A percentile compares a stretch with the other conserved stretches of the same genome.
phyloP scores from a whole-genome alignment of 1,140 invertebrate species.

The Neuroterus valhalla region DNA sequence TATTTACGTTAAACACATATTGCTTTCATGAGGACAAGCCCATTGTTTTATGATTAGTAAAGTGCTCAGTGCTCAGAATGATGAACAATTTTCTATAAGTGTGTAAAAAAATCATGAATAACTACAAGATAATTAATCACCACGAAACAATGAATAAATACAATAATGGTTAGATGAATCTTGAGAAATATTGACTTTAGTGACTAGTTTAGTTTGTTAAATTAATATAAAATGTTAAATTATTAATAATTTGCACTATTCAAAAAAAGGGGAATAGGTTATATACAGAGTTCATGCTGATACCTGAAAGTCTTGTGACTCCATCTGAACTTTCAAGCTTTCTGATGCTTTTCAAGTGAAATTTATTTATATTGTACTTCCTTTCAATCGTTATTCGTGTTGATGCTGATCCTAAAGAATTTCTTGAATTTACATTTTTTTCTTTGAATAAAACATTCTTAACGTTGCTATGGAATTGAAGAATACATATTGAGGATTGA shows the following conservation, averaged over 20 bases:
- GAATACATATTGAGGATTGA: neutral
- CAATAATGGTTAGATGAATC: too few relatives aligned
- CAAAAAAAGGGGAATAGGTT: neutral
- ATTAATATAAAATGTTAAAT: neutral
- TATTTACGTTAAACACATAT: neutral
- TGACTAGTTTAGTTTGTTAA: too few relatives aligned
- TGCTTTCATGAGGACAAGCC: neutral
- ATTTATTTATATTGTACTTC: conserved; percentile 19
- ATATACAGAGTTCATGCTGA: too few relatives aligned
- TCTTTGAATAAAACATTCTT: neutral
- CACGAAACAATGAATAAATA: too few relatives aligned
- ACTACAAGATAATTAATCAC: too few relatives aligned
- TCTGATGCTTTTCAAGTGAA: neutral
- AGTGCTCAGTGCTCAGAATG: neutral
- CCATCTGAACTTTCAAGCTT: neutral
- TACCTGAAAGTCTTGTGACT: conserved; percentile 21
- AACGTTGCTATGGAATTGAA: too few relatives aligned
- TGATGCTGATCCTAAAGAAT: neutral
- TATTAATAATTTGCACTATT: neutral
- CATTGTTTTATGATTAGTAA: conserved; percentile 11
- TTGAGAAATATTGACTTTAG: too few relatives aligned
- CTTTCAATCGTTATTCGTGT: conserved; percentile 7
- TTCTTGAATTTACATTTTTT: neutral
- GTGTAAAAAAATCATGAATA: too few relatives aligned
- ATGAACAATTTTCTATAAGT: neutral